phyloP scores from a whole-genome alignment of 1,140 invertebrate species.

The Coboldia fuscipes region DNA sequence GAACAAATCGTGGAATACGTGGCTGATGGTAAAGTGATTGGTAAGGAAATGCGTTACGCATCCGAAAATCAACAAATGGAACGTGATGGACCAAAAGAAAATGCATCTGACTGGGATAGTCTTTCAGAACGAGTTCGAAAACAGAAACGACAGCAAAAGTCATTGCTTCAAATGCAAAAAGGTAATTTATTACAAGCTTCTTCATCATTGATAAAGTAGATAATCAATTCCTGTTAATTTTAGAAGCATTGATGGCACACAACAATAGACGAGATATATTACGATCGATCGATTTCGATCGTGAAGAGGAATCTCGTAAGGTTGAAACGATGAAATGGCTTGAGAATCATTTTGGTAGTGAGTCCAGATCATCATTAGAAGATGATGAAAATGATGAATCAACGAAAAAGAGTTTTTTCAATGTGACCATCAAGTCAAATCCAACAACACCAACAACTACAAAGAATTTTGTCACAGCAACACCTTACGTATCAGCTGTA shows the following conservation, averaged over 20 bases:
- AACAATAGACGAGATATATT: conserved; percentile 51
- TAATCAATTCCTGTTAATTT: conserved; percentile 2
- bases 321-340: conserved; percentile 76
- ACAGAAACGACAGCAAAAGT: conserved; percentile 31
- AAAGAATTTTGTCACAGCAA: conserved; percentile 18
- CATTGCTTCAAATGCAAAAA: conserved; percentile 18
- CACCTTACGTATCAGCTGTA: conserved; percentile 9
- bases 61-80: conserved; percentile 51
- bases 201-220: too few relatives aligned
- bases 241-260: conserved; percentile 24
- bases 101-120: conserved; percentile 47
- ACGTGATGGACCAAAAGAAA: conserved; percentile 38
- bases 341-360: conserved; percentile 74
- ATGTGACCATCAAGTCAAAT: conserved; percentile 54
- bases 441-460: conserved; percentile 14
- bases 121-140: conserved; percentile 47
- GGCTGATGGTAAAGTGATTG: conserved; percentile 46
- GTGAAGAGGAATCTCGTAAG: conserved; percentile 72
- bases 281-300: conserved; percentile 56
- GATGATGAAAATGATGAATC: conserved; percentile 34
- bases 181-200: too few relatives aligned
- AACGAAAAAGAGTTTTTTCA: conserved; percentile 47
- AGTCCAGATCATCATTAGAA: conserved; percentile 51
- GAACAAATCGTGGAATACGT: conserved; percentile 56
- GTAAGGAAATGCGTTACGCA: conserved; percentile 51